Evolutionary conservation across 37 sponge, comb jelly and placozoan species (phyloP).

Genomic region (Petrosia ficiformis): DNA sequence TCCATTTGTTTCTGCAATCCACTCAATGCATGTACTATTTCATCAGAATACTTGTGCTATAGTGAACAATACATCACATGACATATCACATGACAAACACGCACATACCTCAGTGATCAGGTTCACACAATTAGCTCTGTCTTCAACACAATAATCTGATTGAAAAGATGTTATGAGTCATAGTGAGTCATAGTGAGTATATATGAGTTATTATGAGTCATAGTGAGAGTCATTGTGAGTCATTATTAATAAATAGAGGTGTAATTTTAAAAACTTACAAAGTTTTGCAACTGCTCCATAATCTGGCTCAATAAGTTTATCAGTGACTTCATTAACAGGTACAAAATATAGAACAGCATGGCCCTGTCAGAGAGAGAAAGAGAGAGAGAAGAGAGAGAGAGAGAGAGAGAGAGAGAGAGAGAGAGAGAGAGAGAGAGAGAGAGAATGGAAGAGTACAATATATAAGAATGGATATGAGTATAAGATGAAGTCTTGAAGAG

Average conservation of each 20-base stretch:
- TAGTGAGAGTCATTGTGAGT: background rate
- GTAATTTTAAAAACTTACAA: too few species aligned
- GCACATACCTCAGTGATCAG: slow-evolving; percentile 22
- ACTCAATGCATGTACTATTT: slow-evolving; percentile 36
- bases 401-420: slow-evolving; percentile 21
- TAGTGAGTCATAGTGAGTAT: background rate
- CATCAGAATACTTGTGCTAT: slow-evolving; percentile 57
- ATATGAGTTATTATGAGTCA: slow-evolving; percentile 4
- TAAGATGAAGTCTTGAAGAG: background rate
- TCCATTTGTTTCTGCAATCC: slow-evolving; percentile 27
- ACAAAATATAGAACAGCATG: slow-evolving; percentile 46
- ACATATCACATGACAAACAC: background rate
- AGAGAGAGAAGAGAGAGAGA: slow-evolving; percentile 22
- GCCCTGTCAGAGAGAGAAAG: slow-evolving; percentile 7
- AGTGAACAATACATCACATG: background rate
- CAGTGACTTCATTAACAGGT: slow-evolving; percentile 17
- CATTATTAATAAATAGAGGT: background rate
- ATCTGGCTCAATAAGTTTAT: slow-evolving; percentile 7
- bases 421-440: background rate
- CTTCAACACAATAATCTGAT: slow-evolving; percentile 7
- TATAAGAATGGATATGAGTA: background rate
- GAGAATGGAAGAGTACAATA: background rate
- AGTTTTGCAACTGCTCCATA: slow-evolving; percentile 19
- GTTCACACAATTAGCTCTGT: slow-evolving; percentile 1
- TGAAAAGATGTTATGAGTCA: background rate